Evolutionary conservation across 2,888 invertebrate species (phyloP).

Genomic region (Polia nebulosa): DNA sequence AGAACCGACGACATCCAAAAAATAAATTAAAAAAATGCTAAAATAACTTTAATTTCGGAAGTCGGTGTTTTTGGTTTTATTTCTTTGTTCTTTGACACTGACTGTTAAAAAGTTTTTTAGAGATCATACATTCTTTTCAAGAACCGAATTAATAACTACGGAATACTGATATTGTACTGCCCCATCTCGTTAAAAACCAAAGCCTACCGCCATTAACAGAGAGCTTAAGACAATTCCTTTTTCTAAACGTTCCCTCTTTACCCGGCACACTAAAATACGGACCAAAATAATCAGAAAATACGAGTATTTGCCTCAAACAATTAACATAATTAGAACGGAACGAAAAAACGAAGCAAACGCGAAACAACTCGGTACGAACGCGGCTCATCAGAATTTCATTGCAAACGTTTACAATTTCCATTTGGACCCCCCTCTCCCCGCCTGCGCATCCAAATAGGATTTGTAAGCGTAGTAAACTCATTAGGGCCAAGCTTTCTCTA

Average conservation of each 20-base stretch:
- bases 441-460: conserved; percentile 69
- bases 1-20: too few relatives aligned
- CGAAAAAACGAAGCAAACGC: conserved; percentile 39
- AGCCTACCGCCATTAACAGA: conserved; percentile 17
- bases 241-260: conserved; percentile 20
- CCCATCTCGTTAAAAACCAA: conserved; percentile 3
- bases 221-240: conserved; percentile 9
- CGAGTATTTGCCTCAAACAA: conserved; percentile 54
- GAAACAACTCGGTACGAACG: conserved; percentile 27
- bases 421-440: conserved; percentile 39
- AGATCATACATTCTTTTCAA: not conserved
- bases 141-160: not conserved
- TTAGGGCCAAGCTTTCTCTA: conserved; percentile 74
- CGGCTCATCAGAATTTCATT: conserved; percentile 70
- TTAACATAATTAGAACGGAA: conserved; percentile 60
- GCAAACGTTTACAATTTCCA: conserved; percentile 70
- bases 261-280: conserved; percentile 32
- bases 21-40: too few relatives aligned
- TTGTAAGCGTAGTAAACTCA: conserved; percentile 76
- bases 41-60: too few relatives aligned
- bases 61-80: too few relatives aligned
- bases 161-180: not conserved
- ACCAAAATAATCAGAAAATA: conserved; percentile 50
- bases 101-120: too few relatives aligned
- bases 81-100: too few relatives aligned